Conservation (phyloP, 2,113 vertebrate species). For the Todiramphus saurophagus region DNA sequence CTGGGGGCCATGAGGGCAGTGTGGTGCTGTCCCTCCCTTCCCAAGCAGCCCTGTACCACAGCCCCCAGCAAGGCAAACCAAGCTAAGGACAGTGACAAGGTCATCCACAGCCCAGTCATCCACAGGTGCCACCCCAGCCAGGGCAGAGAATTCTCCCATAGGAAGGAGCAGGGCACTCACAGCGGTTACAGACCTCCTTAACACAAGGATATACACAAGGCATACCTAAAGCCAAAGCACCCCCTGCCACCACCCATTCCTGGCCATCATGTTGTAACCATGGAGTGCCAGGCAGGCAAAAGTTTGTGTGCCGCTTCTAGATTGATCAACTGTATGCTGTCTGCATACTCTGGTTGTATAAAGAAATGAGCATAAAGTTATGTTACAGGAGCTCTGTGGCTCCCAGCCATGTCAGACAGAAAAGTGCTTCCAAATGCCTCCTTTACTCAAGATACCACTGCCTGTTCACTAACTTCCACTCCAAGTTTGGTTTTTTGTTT, state of each 20-base stretch:
- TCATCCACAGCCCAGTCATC: not conserved
- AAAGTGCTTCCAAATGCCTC: not conserved
- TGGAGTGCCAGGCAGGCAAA: not conserved
- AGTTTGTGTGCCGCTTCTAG: not conserved
- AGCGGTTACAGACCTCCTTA: not conserved
- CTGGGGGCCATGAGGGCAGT: not conserved
- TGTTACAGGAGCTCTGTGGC: not conserved
- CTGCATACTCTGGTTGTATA: not conserved
- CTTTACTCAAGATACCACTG: not conserved
- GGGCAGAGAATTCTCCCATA: not conserved
- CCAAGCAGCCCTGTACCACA: not conserved
- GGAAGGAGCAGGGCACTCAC: not conserved
- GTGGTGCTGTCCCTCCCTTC: not conserved
- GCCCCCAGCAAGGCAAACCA: not conserved
- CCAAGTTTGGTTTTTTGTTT: not conserved
- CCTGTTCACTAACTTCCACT: not conserved
- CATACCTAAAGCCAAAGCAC: not conserved
- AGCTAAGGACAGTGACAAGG: not conserved
- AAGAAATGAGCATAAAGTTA: not conserved
- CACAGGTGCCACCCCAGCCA: not conserved
- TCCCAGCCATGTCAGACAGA: not conserved
- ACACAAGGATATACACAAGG: accelerated
- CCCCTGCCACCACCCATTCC: not conserved
- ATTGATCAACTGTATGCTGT: not conserved
- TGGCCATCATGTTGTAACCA: accelerated